phyloP scores from a whole-genome alignment of 37 sponge, comb jelly and placozoan genomes.

The Aplysina aerophoba region DNA sequence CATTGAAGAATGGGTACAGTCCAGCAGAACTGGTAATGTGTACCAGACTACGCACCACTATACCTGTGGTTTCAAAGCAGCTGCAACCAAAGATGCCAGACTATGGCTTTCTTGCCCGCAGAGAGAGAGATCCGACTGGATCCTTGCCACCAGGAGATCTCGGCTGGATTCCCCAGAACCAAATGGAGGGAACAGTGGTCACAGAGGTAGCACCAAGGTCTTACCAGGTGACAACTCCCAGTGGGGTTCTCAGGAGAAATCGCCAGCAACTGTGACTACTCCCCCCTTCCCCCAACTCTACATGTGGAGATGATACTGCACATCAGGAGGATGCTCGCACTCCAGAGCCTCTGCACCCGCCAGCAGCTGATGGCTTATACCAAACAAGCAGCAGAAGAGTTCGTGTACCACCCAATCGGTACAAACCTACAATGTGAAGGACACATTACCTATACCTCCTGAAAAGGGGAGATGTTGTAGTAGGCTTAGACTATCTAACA shows the following conservation, averaged over 20 bases:
- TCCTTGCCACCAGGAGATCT: constrained; percentile 12
- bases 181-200: constrained; percentile 11
- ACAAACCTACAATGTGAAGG: not conserved
- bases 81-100: constrained; percentile 35
- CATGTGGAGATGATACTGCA: too few relatives aligned
- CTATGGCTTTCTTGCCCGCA: not conserved
- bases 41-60: constrained; percentile 36
- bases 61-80: constrained; percentile 34
- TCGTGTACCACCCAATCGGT: not conserved
- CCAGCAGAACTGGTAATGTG: constrained; percentile 57
- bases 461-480: not conserved
- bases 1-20: constrained; percentile 48
- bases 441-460: too few relatives aligned
- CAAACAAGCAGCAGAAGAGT: not conserved
- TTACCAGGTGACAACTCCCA: constrained; percentile 18
- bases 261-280: not conserved
- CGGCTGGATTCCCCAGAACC: constrained; percentile 43
- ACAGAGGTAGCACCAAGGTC: constrained; percentile 33
- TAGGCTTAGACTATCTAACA: not conserved
- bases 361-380: not conserved
- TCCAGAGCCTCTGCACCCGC: not conserved
- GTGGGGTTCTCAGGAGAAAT: constrained; percentile 40
- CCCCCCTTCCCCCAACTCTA: not conserved
- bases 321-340: not conserved
- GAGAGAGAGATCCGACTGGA: constrained; percentile 32